These are phyloP conservation scores for Fragum whitleyi DNA, from an alignment of 2,888 invertebrate genomes.

Conservation along the genomic window DNA sequence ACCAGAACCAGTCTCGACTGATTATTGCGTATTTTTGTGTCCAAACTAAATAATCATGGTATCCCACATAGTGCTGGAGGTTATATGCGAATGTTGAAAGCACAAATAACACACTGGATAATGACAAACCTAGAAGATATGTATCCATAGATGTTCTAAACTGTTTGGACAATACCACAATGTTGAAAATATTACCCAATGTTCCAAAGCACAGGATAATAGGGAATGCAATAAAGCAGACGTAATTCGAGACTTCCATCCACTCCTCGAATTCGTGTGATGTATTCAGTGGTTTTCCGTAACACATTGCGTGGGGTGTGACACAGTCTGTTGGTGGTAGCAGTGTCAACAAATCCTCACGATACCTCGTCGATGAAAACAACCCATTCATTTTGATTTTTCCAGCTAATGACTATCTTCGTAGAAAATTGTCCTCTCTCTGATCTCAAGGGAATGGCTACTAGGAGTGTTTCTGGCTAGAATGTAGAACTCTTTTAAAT, in stretches of 20 bases:
- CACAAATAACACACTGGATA: slow-evolving; percentile 74
- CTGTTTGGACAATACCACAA: slow-evolving; percentile 79
- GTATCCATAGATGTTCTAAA: slow-evolving; percentile 79
- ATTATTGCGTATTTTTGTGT: slow-evolving; percentile 78
- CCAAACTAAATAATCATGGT: slow-evolving; percentile 71
- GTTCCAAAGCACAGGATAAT: slow-evolving; percentile 77
- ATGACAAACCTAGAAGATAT: slow-evolving; percentile 79
- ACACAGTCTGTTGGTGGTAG: slow-evolving; percentile 75
- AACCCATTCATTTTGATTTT: slow-evolving; percentile 32
- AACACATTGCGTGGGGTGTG: slow-evolving; percentile 72
- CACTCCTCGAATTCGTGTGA: slow-evolving; percentile 67
- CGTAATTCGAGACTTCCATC: slow-evolving; percentile 77
- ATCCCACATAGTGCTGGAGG: slow-evolving; percentile 79
- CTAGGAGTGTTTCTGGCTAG: too few relatives aligned
- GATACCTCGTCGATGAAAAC: slow-evolving; percentile 45
- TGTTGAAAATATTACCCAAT: slow-evolving; percentile 78
- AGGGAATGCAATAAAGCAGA: slow-evolving; percentile 79
- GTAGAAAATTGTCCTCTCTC: neutral
- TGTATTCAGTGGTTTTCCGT: slow-evolving; percentile 43
- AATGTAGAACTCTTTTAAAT: too few relatives aligned
- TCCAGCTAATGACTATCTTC: neutral
- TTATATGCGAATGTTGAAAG: slow-evolving; percentile 71
- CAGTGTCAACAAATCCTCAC: slow-evolving; percentile 70
- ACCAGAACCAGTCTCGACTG: slow-evolving; percentile 82
- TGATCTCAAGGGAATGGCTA: too few relatives aligned